Conservation (phyloP, 2,888 invertebrate genomes). For the Plebejus anna region DNA sequence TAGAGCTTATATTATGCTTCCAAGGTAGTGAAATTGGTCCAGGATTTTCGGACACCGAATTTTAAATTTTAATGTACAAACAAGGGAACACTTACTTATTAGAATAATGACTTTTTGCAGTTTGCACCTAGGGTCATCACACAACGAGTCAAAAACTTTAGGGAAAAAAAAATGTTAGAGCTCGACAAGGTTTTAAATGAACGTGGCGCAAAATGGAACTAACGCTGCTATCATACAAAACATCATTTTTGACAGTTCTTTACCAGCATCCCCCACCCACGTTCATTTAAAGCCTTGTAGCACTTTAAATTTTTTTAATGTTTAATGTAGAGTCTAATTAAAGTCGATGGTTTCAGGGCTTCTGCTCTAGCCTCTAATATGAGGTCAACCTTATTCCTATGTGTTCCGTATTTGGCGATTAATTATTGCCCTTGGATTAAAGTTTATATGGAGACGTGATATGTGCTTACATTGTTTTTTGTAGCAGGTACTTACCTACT, state of each 20-base stretch:
- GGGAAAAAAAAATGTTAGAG: too few relatives aligned
- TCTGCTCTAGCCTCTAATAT: slow-evolving; percentile 18
- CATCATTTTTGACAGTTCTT: too few relatives aligned
- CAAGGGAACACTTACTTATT: too few relatives aligned
- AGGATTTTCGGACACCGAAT: background rate
- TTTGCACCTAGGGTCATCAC: background rate
- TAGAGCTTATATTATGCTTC: background rate
- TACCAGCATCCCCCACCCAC: too few relatives aligned
- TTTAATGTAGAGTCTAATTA: background rate
- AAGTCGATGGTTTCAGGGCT: background rate
- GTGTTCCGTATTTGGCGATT: slow-evolving; percentile 26
- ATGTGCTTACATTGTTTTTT: slow-evolving; percentile 4
- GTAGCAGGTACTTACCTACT: background rate
- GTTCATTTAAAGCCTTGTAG: too few relatives aligned
- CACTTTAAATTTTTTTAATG: too few relatives aligned
- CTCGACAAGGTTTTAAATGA: too few relatives aligned
- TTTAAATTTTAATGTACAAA: too few relatives aligned
- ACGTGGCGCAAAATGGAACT: too few relatives aligned
- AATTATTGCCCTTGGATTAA: slow-evolving; percentile 24
- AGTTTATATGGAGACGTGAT: slow-evolving; percentile 18
- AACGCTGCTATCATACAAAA: too few relatives aligned
- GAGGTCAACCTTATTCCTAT: slow-evolving; percentile 21
- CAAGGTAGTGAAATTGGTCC: background rate
- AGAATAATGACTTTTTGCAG: too few relatives aligned
- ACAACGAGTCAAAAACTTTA: background rate